These are phyloP conservation scores for Agelaius tricolor DNA, from an alignment of 2,113 vertebrate species.

Conservation along the genomic window DNA sequence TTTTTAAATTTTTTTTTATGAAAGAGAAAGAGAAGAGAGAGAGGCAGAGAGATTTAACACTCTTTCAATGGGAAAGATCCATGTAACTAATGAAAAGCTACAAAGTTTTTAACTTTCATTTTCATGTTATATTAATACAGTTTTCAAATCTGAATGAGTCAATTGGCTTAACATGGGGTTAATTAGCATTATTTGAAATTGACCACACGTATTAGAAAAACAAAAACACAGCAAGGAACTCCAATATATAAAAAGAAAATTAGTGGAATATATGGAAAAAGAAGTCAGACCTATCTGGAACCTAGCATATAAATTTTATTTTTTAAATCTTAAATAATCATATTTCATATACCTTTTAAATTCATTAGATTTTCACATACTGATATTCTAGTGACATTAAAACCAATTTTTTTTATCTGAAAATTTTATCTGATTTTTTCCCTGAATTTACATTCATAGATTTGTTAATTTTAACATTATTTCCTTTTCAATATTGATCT, in stretches of 20 bases:
- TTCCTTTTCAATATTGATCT: neutral
- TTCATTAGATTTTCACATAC: neutral
- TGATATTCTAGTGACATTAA: neutral
- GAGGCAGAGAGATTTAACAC: neutral
- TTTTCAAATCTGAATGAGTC: neutral
- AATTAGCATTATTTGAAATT: neutral
- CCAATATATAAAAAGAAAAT: neutral
- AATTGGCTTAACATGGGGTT: neutral
- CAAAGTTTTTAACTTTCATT: neutral
- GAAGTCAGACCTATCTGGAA: neutral
- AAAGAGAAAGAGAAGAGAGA: neutral
- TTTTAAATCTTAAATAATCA: neutral
- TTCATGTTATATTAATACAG: neutral
- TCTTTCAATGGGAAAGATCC: neutral
- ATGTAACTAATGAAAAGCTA: neutral
- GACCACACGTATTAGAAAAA: neutral
- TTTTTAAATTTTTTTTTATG: neutral
- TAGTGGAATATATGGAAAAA: neutral
- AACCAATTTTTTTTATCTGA: neutral
- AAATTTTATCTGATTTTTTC: neutral
- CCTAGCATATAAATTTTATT: fast-evolving
- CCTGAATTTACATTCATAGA: neutral
- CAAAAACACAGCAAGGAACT: neutral
- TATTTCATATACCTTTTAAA: neutral
- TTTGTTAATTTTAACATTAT: neutral